phyloP scores from a whole-genome alignment of 2,888 invertebrate genomes.

The Carabus problematicus region DNA sequence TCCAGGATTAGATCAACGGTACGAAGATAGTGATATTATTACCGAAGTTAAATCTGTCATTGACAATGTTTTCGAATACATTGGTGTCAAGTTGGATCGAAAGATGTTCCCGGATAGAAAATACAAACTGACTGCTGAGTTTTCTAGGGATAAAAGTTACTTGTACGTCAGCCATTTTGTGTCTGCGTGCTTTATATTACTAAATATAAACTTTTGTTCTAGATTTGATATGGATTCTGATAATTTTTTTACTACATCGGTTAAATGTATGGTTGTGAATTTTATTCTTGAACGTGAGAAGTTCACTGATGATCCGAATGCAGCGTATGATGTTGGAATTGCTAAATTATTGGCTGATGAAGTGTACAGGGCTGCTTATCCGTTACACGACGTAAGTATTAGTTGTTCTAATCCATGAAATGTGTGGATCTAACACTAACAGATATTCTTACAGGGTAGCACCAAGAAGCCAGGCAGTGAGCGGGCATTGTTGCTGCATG shows the following conservation, averaged over 20 bases:
- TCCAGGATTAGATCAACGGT: conserved; percentile 43
- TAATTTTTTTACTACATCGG: conserved; percentile 72
- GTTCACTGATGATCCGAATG: conserved; percentile 63
- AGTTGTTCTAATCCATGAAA: conserved; percentile 14
- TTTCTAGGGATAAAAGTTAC: conserved; percentile 74
- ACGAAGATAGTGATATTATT: conserved; percentile 54
- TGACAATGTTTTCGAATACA: conserved; percentile 62
- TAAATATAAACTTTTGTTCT: conserved; percentile 27
- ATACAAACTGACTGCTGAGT: conserved; percentile 72
- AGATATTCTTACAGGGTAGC: conserved; percentile 62
- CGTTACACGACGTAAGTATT: conserved; percentile 75
- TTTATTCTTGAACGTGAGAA: conserved; percentile 77
- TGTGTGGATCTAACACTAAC: no score
- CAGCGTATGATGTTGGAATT: conserved; percentile 69
- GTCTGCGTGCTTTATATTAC: conserved; percentile 35
- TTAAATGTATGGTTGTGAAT: conserved; percentile 72
- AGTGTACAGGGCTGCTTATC: conserved; percentile 75
- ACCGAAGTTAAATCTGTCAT: conserved; percentile 60
- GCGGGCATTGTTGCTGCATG: conserved; percentile 66
- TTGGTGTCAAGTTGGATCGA: conserved; percentile 64
- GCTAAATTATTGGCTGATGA: conserved; percentile 70
- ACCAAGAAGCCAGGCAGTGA: conserved; percentile 60
- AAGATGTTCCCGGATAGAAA: conserved; percentile 68
- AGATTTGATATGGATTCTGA: conserved; percentile 72
- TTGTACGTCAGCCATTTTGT: conserved; percentile 63